Evolutionary conservation across 2,113 vertebrate species (phyloP).

Genomic region (Tetrax tetrax): DNA sequence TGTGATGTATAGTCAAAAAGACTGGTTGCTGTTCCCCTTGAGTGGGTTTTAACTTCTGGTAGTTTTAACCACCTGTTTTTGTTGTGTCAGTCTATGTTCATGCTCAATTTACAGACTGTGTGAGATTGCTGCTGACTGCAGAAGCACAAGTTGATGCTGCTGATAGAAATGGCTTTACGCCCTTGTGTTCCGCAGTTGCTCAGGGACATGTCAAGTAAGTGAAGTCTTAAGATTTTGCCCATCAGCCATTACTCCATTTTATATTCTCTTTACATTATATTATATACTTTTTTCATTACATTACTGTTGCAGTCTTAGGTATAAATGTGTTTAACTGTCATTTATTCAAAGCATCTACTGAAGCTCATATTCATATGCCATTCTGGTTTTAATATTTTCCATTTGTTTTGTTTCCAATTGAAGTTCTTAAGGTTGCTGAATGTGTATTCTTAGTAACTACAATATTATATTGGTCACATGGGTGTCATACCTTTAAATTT

Average conservation of each 20-base stretch:
- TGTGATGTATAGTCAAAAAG: neutral
- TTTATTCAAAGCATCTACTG: neutral
- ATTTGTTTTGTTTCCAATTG: neutral
- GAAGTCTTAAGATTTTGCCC: neutral
- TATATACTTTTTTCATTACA: neutral
- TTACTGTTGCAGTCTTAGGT: neutral
- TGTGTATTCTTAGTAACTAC: neutral
- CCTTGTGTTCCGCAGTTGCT: constrained; percentile 90
- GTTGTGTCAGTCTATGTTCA: neutral
- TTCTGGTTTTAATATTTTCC: neutral
- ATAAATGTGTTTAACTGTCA: neutral
- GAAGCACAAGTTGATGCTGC: constrained; percentile 85
- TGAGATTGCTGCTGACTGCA: constrained; percentile 93
- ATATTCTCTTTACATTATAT: neutral
- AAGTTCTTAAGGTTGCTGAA: neutral
- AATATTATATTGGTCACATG: neutral
- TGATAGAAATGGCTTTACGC: constrained; percentile 90
- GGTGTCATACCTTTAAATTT: neutral
- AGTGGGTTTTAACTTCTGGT: neutral
- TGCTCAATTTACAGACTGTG: constrained; percentile 83
- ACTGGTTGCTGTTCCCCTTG: neutral
- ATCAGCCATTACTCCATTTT: neutral
- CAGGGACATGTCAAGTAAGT: constrained; percentile 89
- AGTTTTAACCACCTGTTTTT: neutral
- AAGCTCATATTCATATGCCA: neutral